Conservation (phyloP, 2,797 vertebrate genomes). For the Lophotriccus pileatus region DNA sequence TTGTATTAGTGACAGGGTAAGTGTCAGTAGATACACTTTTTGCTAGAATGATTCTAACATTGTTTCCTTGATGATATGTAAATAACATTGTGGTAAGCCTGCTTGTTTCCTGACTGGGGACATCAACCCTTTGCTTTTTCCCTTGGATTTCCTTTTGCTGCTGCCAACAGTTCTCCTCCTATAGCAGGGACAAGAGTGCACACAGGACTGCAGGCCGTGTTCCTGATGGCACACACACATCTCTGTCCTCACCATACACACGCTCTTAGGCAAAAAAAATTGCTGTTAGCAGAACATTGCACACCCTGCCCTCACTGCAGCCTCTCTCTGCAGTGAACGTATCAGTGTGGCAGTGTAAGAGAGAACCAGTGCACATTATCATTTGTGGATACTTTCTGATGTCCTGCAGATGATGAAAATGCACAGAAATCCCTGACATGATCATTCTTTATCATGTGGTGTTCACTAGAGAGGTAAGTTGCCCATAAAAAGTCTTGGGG, state of each 20-base stretch:
- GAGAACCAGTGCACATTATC: not conserved
- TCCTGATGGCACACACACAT: not conserved
- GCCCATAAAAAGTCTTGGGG: not conserved
- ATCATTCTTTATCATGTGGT: accelerated
- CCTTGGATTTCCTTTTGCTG: not conserved
- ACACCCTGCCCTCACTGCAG: not conserved
- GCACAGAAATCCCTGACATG: not conserved
- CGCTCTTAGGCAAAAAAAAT: not conserved
- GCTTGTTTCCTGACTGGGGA: not conserved
- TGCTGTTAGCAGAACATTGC: not conserved
- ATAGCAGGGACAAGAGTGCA: not conserved
- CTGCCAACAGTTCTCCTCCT: not conserved
- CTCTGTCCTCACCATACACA: not conserved
- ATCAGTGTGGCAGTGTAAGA: accelerated
- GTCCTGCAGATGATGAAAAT: not conserved
- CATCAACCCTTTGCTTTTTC: not conserved
- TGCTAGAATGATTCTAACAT: not conserved
- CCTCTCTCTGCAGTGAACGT: no score
- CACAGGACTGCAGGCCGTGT: no score
- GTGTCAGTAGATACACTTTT: not conserved
- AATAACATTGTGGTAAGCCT: not conserved
- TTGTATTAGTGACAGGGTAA: not conserved
- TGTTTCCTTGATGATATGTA: not conserved
- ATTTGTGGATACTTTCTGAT: not conserved
- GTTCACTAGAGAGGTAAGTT: not conserved